These are phyloP conservation scores for Brachymystax lenok DNA, from an alignment of 2,797 vertebrate species.

Conservation along the genomic window DNA sequence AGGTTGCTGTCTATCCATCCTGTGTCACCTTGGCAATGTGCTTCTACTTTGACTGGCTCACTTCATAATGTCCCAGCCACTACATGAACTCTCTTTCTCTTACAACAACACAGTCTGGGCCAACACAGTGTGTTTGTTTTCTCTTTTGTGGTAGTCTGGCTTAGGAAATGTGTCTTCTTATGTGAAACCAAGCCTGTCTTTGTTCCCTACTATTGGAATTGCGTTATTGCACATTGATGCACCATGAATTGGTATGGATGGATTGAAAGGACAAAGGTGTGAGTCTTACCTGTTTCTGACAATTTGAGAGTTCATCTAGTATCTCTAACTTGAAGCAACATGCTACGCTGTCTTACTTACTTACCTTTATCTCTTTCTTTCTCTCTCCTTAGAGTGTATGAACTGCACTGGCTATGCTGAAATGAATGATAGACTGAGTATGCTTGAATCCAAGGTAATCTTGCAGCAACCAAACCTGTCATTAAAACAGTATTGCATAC, in stretches of 20 bases:
- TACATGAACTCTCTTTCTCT: background rate
- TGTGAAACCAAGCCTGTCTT: background rate
- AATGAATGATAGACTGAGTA: conserved; percentile 41
- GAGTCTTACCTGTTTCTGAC: background rate
- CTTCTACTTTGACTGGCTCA: background rate
- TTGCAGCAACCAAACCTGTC: background rate
- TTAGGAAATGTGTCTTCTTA: background rate
- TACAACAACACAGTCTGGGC: background rate
- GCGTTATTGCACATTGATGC: background rate
- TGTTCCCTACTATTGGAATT: background rate
- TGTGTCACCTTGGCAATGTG: background rate
- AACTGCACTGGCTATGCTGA: conserved; percentile 49
- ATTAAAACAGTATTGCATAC: background rate
- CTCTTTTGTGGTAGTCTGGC: background rate
- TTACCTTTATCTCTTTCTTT: background rate
- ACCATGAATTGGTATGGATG: background rate
- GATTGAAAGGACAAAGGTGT: background rate
- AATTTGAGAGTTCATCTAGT: background rate
- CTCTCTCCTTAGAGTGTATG: conserved; percentile 46
- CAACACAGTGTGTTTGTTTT: background rate
- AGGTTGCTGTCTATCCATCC: background rate
- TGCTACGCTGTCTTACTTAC: background rate
- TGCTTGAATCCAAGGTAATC: conserved; percentile 49
- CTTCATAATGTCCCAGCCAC: conserved; percentile 9
- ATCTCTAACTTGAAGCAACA: background rate